Evolutionary conservation across 2,888 invertebrate genomes (phyloP), one percentile per base, ranked within the genome.

Genomic region (Mechanitis mazaeus): DNA sequence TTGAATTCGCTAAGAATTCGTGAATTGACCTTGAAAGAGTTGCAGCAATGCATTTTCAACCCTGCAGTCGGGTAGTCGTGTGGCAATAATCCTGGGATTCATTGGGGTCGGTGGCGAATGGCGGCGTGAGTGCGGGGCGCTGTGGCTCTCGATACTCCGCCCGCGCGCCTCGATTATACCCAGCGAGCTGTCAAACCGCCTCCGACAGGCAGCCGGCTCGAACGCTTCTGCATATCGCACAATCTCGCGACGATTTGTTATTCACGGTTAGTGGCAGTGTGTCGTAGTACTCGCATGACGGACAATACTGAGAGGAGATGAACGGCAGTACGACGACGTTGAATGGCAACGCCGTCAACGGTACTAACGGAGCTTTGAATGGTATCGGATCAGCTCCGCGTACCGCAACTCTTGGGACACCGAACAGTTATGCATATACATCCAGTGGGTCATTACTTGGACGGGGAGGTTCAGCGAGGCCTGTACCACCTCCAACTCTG

Each of bases 401-500:
- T 66, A 90, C 90, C 61, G 90, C 90, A 47, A 87, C 90, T 62
- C 85, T 90, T 55, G 90, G 90, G 65, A 83, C 90, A 70, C 92
- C 93, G 56, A 92, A 92, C 79, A 92, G 92, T 80, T 93, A 93
- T 79, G 91, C 92, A 73, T 93, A 93, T 77, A 93, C 93, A 38
- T 92, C 93, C 65, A 92, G 91, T 72, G 92, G 92, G 64, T 92
- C 92, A 47, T 80, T 93, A 71, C 85, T 93, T 61, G 93, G 92
- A 55, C 88, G 92, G 62, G 91, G 91, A 64, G 91, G 93, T 68
- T 92, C 94, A 64, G 92, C 93, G 68, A 90, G 94, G 72, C 94
- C 94, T 60, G 93, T 93, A 72, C 95, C 95, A 71, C 95, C 95
- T 64, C 95, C 95, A 59, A 94, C 95, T 58, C 85, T 95, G 73